phyloP scores from a whole-genome alignment of 2,113 vertebrate genomes.

The Myotis davidii region DNA sequence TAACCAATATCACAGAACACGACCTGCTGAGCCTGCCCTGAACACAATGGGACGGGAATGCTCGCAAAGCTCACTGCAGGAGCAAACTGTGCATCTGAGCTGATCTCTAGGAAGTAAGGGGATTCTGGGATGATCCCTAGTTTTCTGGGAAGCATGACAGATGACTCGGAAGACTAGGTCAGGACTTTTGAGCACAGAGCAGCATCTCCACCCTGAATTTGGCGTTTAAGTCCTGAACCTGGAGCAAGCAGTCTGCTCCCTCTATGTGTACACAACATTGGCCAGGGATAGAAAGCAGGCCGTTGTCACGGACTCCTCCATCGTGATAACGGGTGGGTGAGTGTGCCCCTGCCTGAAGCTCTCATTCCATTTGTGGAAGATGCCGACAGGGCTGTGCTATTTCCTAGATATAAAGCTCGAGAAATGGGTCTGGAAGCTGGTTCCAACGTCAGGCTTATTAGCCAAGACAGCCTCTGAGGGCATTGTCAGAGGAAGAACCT shows the following conservation, averaged over 20 bases:
- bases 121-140: neutral
- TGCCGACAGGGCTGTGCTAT: neutral
- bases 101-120: neutral
- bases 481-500: neutral
- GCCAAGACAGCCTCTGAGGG: neutral
- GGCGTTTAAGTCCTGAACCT: neutral
- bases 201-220: no score
- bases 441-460: neutral
- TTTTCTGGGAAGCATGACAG: neutral
- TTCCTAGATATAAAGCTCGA: neutral
- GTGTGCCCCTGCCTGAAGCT: neutral
- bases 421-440: neutral
- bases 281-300: neutral
- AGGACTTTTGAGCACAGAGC: neutral
- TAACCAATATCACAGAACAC: neutral
- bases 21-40: neutral
- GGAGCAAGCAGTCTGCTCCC: neutral
- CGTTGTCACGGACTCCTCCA: no score
- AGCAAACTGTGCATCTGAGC: neutral
- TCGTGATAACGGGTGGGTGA: neutral
- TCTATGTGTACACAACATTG: accelerated
- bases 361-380: neutral
- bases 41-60: neutral
- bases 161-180: neutral
- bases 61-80: neutral